phyloP scores from a whole-genome alignment of 2,888 invertebrate species.

The Lasius fuliginosus region DNA sequence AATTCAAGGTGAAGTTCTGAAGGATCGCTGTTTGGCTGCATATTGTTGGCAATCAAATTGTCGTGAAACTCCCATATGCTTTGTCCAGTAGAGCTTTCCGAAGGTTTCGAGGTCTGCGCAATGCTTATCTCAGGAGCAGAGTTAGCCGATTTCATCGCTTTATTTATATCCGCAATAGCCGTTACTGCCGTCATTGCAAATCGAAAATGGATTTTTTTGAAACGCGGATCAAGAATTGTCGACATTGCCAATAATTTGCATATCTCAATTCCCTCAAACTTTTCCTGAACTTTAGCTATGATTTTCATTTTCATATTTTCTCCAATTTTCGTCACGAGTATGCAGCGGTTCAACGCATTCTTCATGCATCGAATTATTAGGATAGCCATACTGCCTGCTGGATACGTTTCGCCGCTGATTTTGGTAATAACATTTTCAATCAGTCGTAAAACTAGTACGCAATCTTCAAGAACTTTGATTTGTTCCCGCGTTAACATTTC shows the following conservation, averaged over 20 bases:
- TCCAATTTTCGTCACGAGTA: not conserved
- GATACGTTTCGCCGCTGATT: not conserved
- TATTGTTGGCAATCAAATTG: not conserved
- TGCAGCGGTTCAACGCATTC: not conserved
- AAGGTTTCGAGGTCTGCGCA: not conserved
- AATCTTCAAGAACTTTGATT: not conserved
- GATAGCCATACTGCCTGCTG: not conserved
- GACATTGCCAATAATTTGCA: not conserved
- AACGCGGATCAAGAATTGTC: not conserved
- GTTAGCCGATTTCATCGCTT: not conserved
- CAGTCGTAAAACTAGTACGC: not conserved
- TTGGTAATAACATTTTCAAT: constrained; percentile 6
- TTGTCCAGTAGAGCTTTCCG: not conserved
- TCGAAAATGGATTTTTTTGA: not conserved
- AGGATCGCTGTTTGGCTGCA: not conserved
- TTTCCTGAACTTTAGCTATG: not conserved
- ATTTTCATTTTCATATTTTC: not conserved
- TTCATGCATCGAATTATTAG: constrained; percentile 6
- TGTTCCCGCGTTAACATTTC: not conserved
- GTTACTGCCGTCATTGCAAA: not conserved
- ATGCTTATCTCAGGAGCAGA: not conserved
- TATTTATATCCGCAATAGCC: not conserved
- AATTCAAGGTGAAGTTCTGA: not conserved
- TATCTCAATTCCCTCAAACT: not conserved
- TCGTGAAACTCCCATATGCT: not conserved